Base-by-base conservation (phyloP, 2,888 invertebrate genomes). In the Amblyteles armatorius region DNA sequence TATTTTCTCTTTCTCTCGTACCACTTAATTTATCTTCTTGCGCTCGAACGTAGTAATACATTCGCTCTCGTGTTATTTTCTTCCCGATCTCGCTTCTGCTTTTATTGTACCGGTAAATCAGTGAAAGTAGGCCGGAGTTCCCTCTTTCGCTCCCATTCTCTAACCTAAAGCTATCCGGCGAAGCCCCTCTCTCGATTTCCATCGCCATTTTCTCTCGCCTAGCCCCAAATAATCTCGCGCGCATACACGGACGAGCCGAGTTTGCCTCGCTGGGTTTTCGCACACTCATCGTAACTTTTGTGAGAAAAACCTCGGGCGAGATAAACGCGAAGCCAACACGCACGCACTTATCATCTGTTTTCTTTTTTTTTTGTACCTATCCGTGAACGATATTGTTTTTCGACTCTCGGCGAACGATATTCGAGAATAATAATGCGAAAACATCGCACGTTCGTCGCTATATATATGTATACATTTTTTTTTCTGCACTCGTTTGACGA, bases 81-180 rank as follows among this genome's bases (percentile, higher is more conserved):
- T 48, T 19, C 40, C 60, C 36, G 68, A 9, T 40, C 44, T 40
- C 55, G 52, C 7, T 44, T 44, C 26, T 33, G 26, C 33, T 44
- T 65, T 71, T 79, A 76, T 83, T 80, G 71, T 80, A 33, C 55
- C 71, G 55, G 65, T 79, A 80, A 80, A 83, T 83, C 71, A 80
- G 48, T 9, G 36, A 69, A 76, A 67, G 50, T 57, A 77, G 78
- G 52, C 63, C 9, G 57, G 57, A 22, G 22, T 26, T 57, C 4
- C 48, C 63, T 19, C 36, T 44, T 40, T 16, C 16, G 60, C 60
- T 29, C 44, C 60, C 60, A 50, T 19, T 33, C n/a, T 52, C 22
- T 22, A 40, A 36, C 57, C 13, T 19, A 22, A 55, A 55, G 26
- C 57, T 26, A 19, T 26, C 29, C 40, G 22, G 22, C 55, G 16